Base-by-base conservation (phyloP, 2,888 invertebrate species). In the Melanophora roralis region DNA sequence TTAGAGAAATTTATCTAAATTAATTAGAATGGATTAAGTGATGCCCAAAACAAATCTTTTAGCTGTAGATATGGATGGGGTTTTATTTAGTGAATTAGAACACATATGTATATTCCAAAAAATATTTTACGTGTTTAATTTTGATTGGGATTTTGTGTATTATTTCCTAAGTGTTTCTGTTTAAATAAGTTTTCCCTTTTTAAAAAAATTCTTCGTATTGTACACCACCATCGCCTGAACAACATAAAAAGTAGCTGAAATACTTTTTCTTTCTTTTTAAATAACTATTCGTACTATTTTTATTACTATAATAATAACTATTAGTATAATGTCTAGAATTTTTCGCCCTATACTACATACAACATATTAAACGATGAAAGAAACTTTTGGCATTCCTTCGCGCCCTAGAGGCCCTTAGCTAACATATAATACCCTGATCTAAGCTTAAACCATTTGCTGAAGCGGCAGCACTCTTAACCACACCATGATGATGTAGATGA, bases 401-500 rank as follows among this genome's bases (percentile, higher is more conserved):
- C 84, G 86, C 88, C 85, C 89, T 87, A 79, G 85, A 87, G 87
- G 88, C 89, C 88, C 86, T 89, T 89, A 89, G 89, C 89, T 89
- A 89, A 89, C 89, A 89, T 84, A 89, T 89, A 84, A 89, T 90
- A 84, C 90, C 89, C 86, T 90, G 90, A 84, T 90, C 90, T 83
- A 89, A 83, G 65, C 87, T 89, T 81, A 89, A 82, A 84, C 86
- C 89, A 85, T 87, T 89, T 84, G 89, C 85, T 69, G 88, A 85
- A 71, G 87, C 84, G 72, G 86, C 85, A 67, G 87, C 85, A 75
- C 85, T 88, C 82, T 86, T 88, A 34, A 85, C 85, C 55, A 85
- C 86, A 69, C 82, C 85, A 78, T 84, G 84, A 78, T 85, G 86
- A 78, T 86, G 86, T 69, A 85, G 83, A 53, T 85, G 86, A 69